Percentiles rank a stretch among this genome's conserved stretches.
phyloP scores from a whole-genome alignment of 2,888 invertebrate species.

The Aphrophora alni region DNA sequence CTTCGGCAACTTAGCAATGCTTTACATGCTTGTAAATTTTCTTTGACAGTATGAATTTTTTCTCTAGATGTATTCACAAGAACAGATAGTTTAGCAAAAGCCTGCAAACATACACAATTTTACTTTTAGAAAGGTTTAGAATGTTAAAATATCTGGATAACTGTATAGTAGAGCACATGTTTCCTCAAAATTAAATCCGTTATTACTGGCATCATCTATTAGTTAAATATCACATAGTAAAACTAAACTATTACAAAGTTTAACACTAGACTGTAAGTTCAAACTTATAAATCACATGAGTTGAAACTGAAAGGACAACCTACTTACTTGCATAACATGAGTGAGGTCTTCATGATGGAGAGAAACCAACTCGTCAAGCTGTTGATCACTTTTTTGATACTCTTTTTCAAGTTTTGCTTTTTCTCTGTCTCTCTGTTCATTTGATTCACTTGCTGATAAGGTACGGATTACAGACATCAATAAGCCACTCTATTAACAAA shows the following conservation, averaged over 20 bases:
- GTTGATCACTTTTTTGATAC: constrained; percentile 88
- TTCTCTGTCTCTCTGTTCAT: constrained; percentile 91
- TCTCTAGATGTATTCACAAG: constrained; percentile 78
- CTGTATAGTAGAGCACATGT: background rate
- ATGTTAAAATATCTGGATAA: background rate
- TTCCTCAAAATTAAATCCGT: background rate
- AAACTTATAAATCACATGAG: too few species aligned
- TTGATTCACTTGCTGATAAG: constrained; percentile 91
- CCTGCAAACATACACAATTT: constrained; percentile 57
- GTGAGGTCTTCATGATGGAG: constrained; percentile 87
- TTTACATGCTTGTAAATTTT: constrained; percentile 83
- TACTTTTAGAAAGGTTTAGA: constrained; percentile 31
- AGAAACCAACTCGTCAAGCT: constrained; percentile 86
- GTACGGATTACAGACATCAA: constrained; percentile 96
- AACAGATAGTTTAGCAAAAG: constrained; percentile 78
- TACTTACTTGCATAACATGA: constrained; percentile 71
- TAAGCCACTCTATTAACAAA: constrained; percentile 71
- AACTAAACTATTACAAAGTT: too few species aligned
- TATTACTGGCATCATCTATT: too few species aligned
- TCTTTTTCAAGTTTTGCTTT: constrained; percentile 93
- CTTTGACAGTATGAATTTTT: constrained; percentile 78
- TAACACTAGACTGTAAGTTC: too few species aligned
- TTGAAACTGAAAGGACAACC: too few species aligned
- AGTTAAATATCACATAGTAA: too few species aligned
- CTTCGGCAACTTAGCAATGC: constrained; percentile 85